Base-by-base conservation (phyloP, 2,797 vertebrate genomes). In the Gambusia yucatana region DNA sequence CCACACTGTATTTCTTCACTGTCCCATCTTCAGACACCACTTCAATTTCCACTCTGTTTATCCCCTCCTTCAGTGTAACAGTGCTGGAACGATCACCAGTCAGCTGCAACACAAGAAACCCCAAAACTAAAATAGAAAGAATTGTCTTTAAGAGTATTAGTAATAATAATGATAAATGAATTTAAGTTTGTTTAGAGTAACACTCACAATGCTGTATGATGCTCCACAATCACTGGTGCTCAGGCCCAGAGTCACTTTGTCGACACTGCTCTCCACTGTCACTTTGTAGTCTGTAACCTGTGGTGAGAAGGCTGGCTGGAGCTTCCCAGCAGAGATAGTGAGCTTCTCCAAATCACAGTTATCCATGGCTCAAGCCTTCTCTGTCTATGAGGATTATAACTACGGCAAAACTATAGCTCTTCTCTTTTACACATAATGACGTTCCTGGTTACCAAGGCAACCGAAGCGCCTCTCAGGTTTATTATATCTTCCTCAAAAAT, bases 321-420 rank as follows among this genome's bases (percentile, higher is more conserved):
- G 83, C 48, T 82, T 85, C 59, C 85, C 90, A 2, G 39, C 78
- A 30, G 89, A 91, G 22, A 95, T 57, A 0, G 73, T 72, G 2
- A 95, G 85, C 70, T 89, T 91, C 77, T 93, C 94, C 73, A 95
- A 88, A 90, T 95, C 92, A 91, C 94, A 95, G 88, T 95, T 95
- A 61, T 96, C 93, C 95, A 95, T 96, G 55, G 75, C 46, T 63
- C 2, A 63, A n/a, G 13, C 8, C 52, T 67, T 20, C 65, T 14
- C 33, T 43, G 61, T 2, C 65, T 70, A n/a, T 20, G 44, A 52
- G 41, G 30, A 30, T 16, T 74, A 44, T 47, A 47, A 75, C 39
- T 39, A 75, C 44, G 2, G 59, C 67, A n/a, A 28, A 74, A 69
- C 41, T 61, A 47, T 48, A 10, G 41, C 28, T 48, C 33, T 63